Evolutionary conservation across 2,113 vertebrate genomes (phyloP), one percentile per base, ranked within the genome.

Genomic region (Melozone crissalis): DNA sequence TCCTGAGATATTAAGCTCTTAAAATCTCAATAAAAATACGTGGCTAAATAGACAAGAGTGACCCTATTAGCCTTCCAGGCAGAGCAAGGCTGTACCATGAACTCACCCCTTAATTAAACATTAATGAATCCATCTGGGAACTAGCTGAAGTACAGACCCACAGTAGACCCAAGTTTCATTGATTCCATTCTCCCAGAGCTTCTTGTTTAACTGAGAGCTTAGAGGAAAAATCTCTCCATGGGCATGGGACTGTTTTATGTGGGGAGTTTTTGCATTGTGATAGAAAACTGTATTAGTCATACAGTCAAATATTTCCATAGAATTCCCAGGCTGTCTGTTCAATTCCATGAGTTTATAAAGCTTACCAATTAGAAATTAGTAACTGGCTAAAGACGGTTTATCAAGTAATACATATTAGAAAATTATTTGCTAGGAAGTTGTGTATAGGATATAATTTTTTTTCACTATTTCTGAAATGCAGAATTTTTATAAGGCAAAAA

Each of bases 91-190:
- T 87, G 41, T 94, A 93, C 93, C 81, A 44, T 78, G 73, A 93
- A 90, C 82, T 91, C 74, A 82, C 30, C 44, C 71, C 61, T 89
- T 95, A 91, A 94, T 87, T 94, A 87, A 79, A 85, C 66, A 78
- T 95, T 94, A 93, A 94, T 95, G 74, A 96, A 94, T 91, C 78
- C 74, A 89, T 78, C 71, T 94, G 84, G 81, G 74, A 95, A 37
- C 52, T 39, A 33, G 26, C 55, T 51, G 11, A 87, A 84, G 57
- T 54, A 44, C 39, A 72, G 66, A 58, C 59, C 47, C n/a, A 24
- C 58, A 68, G 33, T 67, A 84, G 47, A 41, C 65, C 57, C 52
- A 71, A n/a, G 19, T 82, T 93, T 95, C 66, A 67, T 61, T 82
- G 57, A 84, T 75, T 87, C 66, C 33, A 21, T 84, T 89, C 52